These are phyloP conservation scores for Marasmarcha lunaedactyla DNA, from an alignment of 2,888 invertebrate species.

Conservation along the genomic window DNA sequence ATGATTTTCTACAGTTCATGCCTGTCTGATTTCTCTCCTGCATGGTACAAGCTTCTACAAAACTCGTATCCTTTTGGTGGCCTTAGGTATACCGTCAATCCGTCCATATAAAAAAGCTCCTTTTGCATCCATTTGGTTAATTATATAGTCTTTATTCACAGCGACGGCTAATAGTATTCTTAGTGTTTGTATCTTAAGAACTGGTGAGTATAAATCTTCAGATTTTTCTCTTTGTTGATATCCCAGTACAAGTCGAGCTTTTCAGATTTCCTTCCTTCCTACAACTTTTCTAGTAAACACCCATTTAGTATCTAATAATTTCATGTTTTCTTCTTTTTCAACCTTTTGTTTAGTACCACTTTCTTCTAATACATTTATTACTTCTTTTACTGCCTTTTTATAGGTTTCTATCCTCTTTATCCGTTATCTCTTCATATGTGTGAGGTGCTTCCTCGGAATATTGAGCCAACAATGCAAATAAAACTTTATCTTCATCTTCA, in stretches of 20 bases:
- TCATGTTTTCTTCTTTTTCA: slow-evolving; percentile 6
- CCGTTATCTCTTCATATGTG: slow-evolving; percentile 9
- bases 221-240: slow-evolving; percentile 8
- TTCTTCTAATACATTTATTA: slow-evolving; percentile 13
- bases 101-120: slow-evolving; percentile 16
- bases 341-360: slow-evolving; percentile 10
- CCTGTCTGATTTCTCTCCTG: too few species aligned
- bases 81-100: slow-evolving; percentile 13
- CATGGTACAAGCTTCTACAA: too few species aligned
- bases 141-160: slow-evolving; percentile 5
- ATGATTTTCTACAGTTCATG: too few species aligned
- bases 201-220: slow-evolving; percentile 7
- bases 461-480: slow-evolving; percentile 4
- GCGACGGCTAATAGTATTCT: slow-evolving; percentile 7
- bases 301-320: slow-evolving; percentile 13
- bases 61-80: slow-evolving; percentile 8
- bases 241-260: slow-evolving; percentile 13
- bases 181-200: slow-evolving; percentile 6
- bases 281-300: slow-evolving; percentile 13
- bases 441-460: slow-evolving; percentile 4
- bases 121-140: slow-evolving; percentile 14
- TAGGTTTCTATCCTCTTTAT: slow-evolving; percentile 10
- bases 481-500: slow-evolving; percentile 6
- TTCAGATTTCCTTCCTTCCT: slow-evolving; percentile 7
- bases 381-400: slow-evolving; percentile 11